Evolutionary conservation across 2,888 invertebrate species (phyloP).

Genomic region (Himalopsyche anomala): DNA sequence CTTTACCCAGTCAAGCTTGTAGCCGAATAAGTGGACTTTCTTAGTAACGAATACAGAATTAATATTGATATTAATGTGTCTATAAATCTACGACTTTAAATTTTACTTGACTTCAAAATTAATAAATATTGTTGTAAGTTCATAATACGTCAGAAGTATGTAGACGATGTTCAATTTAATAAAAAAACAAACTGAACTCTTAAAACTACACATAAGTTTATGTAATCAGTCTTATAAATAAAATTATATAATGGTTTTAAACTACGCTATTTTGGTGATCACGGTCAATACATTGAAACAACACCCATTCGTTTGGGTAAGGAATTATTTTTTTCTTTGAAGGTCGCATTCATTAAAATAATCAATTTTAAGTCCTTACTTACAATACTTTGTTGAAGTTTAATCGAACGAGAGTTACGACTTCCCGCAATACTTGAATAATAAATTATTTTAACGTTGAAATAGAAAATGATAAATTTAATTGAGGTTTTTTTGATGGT

Average conservation of each 20-base stretch:
- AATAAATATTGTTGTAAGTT: no score
- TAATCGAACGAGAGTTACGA: neutral
- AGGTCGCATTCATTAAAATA: constrained; percentile 30
- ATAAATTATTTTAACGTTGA: neutral
- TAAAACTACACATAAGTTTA: no score
- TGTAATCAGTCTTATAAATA: neutral
- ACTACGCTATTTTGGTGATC: neutral
- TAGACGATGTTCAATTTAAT: no score
- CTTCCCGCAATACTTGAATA: neutral
- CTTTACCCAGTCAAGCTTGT: no score
- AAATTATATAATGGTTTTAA: neutral
- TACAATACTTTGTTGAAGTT: neutral
- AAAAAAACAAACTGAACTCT: no score
- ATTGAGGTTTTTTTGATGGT: constrained; percentile 1
- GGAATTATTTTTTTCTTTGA: constrained; percentile 14
- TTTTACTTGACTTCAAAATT: no score
- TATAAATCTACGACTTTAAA: no score
- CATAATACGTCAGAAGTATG: no score
- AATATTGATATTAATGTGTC: no score
- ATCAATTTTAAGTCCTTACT: neutral
- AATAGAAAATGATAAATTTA: neutral
- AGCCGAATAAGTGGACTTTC: no score
- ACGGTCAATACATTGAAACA: constrained; percentile 24
- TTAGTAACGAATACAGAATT: no score
- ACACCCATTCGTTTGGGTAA: neutral